A percentile compares a stretch with the other conserved stretches of the same genome.
Evolutionary conservation across 2,888 invertebrate species (phyloP).

Genomic region (Polymixis lichenea): DNA sequence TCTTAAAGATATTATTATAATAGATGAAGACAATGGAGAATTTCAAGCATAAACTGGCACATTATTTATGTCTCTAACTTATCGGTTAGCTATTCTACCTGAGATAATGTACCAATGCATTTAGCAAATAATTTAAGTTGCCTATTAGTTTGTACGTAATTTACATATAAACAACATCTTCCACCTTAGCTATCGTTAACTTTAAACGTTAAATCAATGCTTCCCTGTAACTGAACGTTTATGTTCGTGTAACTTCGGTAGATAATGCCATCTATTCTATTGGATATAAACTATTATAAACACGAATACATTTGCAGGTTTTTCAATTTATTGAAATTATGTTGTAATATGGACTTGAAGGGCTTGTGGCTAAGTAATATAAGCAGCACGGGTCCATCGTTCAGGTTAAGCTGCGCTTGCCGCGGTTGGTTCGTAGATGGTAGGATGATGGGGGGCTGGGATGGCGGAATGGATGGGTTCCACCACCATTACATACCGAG

Average conservation of each 20-base stretch:
- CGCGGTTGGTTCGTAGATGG: no score
- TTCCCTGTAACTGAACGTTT: conserved; percentile 8
- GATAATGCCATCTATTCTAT: conserved; percentile 17
- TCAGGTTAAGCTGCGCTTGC: no score
- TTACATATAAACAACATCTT: conserved; percentile 35
- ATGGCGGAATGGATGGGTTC: no score
- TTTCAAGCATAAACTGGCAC: background rate
- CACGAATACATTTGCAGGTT: conserved; percentile 5
- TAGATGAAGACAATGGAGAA: background rate
- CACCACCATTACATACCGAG: no score
- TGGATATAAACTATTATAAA: conserved; percentile 8
- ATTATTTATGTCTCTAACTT: background rate
- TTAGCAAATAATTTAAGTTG: conserved; percentile 7
- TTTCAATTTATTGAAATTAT: background rate
- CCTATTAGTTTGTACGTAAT: conserved; percentile 34
- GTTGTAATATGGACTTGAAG: background rate
- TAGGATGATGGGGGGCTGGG: no score
- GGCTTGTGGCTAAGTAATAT: no score
- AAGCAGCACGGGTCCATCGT: no score
- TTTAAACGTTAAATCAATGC: conserved; percentile 14
- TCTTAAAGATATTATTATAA: background rate
- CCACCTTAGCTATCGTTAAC: conserved; percentile 18
- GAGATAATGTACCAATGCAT: background rate
- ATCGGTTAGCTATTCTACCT: background rate
- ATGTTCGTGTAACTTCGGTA: conserved; percentile 21